Evolutionary conservation across 2,113 vertebrate genomes (phyloP), one percentile per base, ranked within the genome.

Genomic region (Cathartes aura): DNA sequence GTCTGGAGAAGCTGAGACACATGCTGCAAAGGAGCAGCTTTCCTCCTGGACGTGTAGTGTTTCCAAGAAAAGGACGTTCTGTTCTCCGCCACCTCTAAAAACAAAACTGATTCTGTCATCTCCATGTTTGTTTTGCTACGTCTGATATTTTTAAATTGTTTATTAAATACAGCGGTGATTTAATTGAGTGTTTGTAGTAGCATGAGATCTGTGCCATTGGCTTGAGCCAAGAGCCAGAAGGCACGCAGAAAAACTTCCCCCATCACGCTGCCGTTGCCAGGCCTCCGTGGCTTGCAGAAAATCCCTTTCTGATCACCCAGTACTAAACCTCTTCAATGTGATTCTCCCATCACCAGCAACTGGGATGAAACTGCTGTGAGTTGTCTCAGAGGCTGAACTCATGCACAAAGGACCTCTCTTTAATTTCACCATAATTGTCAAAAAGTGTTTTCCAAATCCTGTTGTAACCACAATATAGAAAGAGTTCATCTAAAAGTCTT

Each of bases 111-210:
- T 50, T 67, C 82, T 90, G 91, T 87, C 89, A 85, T 70, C 74
- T 66, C 93, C 45, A 4, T 52, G 89, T 91, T 96, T 95, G 74
- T 81, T 96, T 93, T 82, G 93, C 78, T 85, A 24, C 5, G 0
- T 53, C 78, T 63, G 97, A 91, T 94, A 97, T 96, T 97, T 97
- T 97, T 76, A 88, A 96, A 64, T 96, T 95, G 96, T 88, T 96
- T 96, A 88, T 91, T 91, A 94, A 87, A 92, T 58, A 70, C 55
- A 40, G 62, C 19, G 87, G 71, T 76, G 66, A 43, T 87, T 96
- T 94, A 91, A 87, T 45, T 73, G 78, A 70, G 52, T 83, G 89
- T 90, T 93, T 93, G 87, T 34, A 66, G 62, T 29, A 90, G 62
- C 45, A 23, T 11, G 53, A 94, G 93, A 16, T 38, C 78, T 55